Evolutionary conservation across 2,797 vertebrate genomes (phyloP).

Genomic region (Gobionotothen gibberifrons): DNA sequence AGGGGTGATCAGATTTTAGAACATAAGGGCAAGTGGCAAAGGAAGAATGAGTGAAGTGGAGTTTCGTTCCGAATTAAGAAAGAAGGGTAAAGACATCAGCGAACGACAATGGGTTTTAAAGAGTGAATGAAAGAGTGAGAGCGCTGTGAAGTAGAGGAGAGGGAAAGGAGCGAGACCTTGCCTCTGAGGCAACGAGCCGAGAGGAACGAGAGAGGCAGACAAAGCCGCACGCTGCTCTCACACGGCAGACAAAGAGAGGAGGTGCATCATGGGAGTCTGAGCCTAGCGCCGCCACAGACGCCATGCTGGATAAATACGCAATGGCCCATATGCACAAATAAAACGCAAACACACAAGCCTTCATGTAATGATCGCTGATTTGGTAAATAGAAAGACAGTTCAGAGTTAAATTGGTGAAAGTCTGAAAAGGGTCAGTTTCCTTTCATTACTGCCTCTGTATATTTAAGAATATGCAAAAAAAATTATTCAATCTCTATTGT

Average conservation of each 20-base stretch:
- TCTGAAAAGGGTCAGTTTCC: too few species aligned
- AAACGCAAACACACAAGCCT: slow-evolving; percentile 15
- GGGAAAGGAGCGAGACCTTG: slow-evolving; percentile 66
- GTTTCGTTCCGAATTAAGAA: slow-evolving; percentile 36
- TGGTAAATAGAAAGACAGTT: too few species aligned
- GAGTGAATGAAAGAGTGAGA: slow-evolving; percentile 56
- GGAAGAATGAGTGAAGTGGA: slow-evolving; percentile 34
- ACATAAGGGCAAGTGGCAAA: slow-evolving; percentile 40
- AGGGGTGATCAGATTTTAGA: slow-evolving; percentile 30
- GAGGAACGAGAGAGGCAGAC: slow-evolving; percentile 72
- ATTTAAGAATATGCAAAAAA: slow-evolving; percentile 1
- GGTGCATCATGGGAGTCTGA: slow-evolving; percentile 79
- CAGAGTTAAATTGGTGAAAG: too few species aligned
- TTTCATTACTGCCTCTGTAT: too few species aligned
- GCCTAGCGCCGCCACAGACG: slow-evolving; percentile 61
- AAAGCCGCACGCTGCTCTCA: slow-evolving; percentile 77
- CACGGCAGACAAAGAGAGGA: slow-evolving; percentile 80
- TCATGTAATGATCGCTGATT: background rate
- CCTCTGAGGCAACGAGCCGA: slow-evolving; percentile 73
- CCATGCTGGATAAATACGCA: slow-evolving; percentile 66
- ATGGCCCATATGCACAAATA: slow-evolving; percentile 23
- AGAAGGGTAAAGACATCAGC: slow-evolving; percentile 26
- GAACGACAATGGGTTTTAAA: slow-evolving; percentile 34
- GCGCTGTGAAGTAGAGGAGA: slow-evolving; percentile 55
- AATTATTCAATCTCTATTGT: background rate